A percentile compares a stretch with the other conserved stretches of the same genome.
These are phyloP conservation scores for Acanthis flammea DNA, from an alignment of 2,797 vertebrate species.

Conservation along the genomic window DNA sequence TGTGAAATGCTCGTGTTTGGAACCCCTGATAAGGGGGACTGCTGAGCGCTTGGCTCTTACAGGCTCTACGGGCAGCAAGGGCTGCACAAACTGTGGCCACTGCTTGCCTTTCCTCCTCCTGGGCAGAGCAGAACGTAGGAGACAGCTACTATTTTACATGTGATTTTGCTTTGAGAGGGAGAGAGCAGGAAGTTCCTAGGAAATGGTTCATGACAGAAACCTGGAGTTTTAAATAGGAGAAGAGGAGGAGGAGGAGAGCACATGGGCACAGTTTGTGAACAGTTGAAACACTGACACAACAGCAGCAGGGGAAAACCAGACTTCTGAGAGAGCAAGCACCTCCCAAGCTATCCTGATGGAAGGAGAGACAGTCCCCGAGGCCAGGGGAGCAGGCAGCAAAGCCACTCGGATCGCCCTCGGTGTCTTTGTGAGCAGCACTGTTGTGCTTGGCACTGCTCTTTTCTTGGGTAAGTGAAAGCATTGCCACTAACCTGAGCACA, in stretches of 20 bases:
- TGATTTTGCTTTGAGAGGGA: conserved; percentile 49
- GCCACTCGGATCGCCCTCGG: conserved; percentile 82
- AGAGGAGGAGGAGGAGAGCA: conserved; percentile 49
- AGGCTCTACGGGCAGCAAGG: conserved; percentile 52
- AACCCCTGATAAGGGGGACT: conserved; percentile 68
- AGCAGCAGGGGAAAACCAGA: conserved; percentile 37
- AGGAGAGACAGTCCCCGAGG: conserved; percentile 61
- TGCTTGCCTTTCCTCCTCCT: conserved; percentile 62
- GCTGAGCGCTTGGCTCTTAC: conserved; percentile 50
- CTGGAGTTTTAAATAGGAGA: conserved; percentile 59
- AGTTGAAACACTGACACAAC: conserved; percentile 32
- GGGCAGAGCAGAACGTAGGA: conserved; percentile 53
- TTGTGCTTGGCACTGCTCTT: conserved; percentile 70
- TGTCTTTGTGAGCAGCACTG: conserved; percentile 75
- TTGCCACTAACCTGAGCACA: not conserved
- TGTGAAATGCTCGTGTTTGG: conserved; percentile 70
- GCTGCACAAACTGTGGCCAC: conserved; percentile 58
- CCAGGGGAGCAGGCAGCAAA: conserved; percentile 66
- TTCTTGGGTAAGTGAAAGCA: conserved; percentile 74
- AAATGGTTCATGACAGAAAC: conserved; percentile 54
- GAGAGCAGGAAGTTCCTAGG: conserved; percentile 38
- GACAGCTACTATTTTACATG: conserved; percentile 50
- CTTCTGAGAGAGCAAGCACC: not conserved
- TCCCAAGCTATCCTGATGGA: conserved; percentile 68
- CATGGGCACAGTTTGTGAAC: conserved; percentile 63